Evolutionary conservation across 2,888 invertebrate genomes (phyloP), one percentile per base, ranked within the genome.

Genomic region (Andrena minutula): DNA sequence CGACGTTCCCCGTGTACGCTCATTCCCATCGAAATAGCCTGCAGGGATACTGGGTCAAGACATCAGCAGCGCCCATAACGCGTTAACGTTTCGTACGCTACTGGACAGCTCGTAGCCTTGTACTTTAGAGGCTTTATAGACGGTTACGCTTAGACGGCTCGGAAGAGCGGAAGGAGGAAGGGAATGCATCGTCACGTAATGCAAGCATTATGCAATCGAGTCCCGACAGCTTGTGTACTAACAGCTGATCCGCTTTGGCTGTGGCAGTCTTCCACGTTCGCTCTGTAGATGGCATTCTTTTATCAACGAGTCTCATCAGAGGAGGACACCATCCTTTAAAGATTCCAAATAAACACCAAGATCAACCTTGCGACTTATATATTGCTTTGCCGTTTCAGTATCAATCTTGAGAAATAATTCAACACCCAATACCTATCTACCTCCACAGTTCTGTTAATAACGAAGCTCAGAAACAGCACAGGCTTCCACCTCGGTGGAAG

Each of bases 201-300:
- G 74, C 72, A 26, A 71, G 58, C 70, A 79, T 89, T 89, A 84
- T 78, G 86, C 78, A 90, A 90, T 75, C 70, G 20, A 61, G 71
- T 26, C 8, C 23, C 79, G 68, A 58, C 35, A 56, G 23, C 82
- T 76, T 83, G 78, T 86, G 85, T 75, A 83, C 83, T 64, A 90
- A 84, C 90, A 89, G 88, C 85, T 89, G 90, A 89, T 88, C 80
- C 66, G 72, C 82, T 87, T 76, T 65, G 66, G 32, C 71, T 56
- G 3, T 53, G 30, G 16, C 49, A 49, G 51, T 70, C 56, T 72
- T 75, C 47, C 71, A 16, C 65, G 49, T 32, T 58, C 12, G 10
- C 20, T 41, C 4, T 10, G 28, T 10, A 16, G 28, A 47, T 30
- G 30, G 20, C 8, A 10, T 32, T 61, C n/a, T 51, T 51, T 20